Conservation (phyloP, 1,140 invertebrate genomes). For the Ceratina australensis region DNA sequence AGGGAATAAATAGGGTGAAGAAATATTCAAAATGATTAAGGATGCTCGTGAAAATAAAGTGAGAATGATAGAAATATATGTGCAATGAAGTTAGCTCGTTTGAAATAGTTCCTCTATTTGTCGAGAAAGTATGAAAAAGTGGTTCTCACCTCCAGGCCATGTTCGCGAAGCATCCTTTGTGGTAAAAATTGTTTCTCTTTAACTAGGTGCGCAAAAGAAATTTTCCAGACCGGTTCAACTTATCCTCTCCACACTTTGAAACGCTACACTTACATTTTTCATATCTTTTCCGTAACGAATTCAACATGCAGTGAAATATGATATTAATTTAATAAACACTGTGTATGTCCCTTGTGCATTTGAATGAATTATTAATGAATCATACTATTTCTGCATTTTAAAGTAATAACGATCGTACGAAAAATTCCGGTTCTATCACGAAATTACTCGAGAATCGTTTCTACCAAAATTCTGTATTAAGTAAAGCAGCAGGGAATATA, state of each 20-base stretch:
- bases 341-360: too few species aligned
- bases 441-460: not conserved
- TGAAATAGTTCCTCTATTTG: slow-evolving; percentile 6
- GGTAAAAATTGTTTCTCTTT: slow-evolving; percentile 16
- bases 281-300: not conserved
- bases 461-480: not conserved
- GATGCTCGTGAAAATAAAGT: too few species aligned
- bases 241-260: not conserved
- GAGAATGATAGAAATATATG: not conserved
- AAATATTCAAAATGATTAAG: not conserved
- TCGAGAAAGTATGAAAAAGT: not conserved
- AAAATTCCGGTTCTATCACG: not conserved
- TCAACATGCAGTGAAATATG: not conserved
- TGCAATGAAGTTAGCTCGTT: not conserved
- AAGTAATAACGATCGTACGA: too few species aligned
- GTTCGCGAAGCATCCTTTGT: not conserved
- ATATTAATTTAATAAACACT: too few species aligned
- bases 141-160: not conserved
- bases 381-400: not conserved
- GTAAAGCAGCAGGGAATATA: not conserved
- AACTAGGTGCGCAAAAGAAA: slow-evolving; percentile 2
- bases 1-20: too few species aligned
- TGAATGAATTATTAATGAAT: too few species aligned
- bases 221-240: not conserved
- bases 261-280: not conserved